Evolutionary conservation across 2,113 vertebrate genomes (phyloP).

Genomic region (Polyodon spathula): DNA sequence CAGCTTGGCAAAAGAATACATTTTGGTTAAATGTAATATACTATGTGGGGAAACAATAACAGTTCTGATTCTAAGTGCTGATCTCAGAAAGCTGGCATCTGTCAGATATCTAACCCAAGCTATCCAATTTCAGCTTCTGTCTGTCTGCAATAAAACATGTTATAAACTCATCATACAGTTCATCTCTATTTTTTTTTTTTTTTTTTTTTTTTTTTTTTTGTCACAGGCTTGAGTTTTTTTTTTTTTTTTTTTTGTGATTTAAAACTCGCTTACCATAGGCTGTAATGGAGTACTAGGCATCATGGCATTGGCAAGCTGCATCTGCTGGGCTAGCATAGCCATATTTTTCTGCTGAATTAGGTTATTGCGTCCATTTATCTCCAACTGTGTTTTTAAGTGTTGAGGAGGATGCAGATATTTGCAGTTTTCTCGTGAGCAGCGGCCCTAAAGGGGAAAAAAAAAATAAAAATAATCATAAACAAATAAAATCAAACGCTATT

Average conservation of each 20-base stretch:
- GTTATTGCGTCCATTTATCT: slow-evolving; percentile 98
- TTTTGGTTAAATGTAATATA: neutral
- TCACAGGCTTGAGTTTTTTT: fast-evolving
- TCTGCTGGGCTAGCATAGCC: slow-evolving; percentile 97
- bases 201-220: neutral
- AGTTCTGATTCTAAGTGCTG: fast-evolving
- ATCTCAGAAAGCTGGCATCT: neutral
- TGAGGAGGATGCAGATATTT: slow-evolving; percentile 95
- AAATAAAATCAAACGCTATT: neutral
- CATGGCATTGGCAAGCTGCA: slow-evolving; percentile 96
- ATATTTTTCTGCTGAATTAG: slow-evolving; percentile 99
- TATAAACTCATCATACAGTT: neutral
- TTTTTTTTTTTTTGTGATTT: neutral
- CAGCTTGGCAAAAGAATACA: no score
- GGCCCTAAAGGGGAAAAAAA: slow-evolving; percentile 61
- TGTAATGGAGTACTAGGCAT: slow-evolving; percentile 87
- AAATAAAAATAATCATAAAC: neutral
- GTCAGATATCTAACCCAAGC: no score
- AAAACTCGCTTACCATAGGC: slow-evolving; percentile 65
- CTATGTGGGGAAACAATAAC: neutral
- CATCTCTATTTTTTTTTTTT: neutral
- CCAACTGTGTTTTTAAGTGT: slow-evolving; percentile 95
- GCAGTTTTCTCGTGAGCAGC: slow-evolving; percentile 96
- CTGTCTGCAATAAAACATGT: neutral
- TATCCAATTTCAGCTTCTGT: fast-evolving